These are phyloP conservation scores for Esox masquinongy DNA, from an alignment of 2,797 vertebrate species.

Conservation along the genomic window DNA sequence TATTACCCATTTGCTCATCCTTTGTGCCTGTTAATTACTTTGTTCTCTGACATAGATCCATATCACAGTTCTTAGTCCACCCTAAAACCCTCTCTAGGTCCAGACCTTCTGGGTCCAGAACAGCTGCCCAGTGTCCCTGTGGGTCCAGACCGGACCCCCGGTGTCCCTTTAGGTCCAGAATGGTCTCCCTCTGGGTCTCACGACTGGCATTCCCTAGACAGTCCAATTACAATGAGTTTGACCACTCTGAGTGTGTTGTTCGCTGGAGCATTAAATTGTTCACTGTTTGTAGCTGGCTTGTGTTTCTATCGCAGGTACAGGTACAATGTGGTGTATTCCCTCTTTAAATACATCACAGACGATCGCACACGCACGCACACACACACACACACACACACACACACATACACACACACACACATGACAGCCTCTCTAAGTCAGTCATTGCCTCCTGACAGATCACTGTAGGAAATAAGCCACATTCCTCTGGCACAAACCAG, in stretches of 20 bases:
- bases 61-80: conserved; percentile 23
- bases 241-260: conserved; percentile 12
- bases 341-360: conserved; percentile 16
- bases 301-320: conserved; percentile 31
- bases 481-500: conserved; percentile 57
- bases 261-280: neutral
- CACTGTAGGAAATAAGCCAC: conserved; percentile 62
- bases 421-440: conserved; percentile 39
- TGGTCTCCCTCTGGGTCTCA: neutral
- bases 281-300: conserved; percentile 38
- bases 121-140: neutral
- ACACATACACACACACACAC: conserved; percentile 26
- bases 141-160: neutral
- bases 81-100: neutral
- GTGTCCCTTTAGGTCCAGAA: no score
- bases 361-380: conserved; percentile 16
- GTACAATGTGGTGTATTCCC: conserved; percentile 43
- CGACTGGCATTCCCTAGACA: conserved; percentile 31
- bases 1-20: neutral
- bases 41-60: conserved; percentile 18
- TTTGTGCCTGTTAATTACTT: neutral
- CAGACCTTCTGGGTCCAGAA: no score
- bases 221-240: conserved; percentile 15
- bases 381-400: conserved; percentile 33
- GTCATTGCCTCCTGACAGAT: conserved; percentile 54